A percentile compares a stretch with the other conserved stretches of the same genome.
These are phyloP conservation scores for Solenopsis invicta DNA, from an alignment of 1,140 invertebrate genomes.

Conservation along the genomic window DNA sequence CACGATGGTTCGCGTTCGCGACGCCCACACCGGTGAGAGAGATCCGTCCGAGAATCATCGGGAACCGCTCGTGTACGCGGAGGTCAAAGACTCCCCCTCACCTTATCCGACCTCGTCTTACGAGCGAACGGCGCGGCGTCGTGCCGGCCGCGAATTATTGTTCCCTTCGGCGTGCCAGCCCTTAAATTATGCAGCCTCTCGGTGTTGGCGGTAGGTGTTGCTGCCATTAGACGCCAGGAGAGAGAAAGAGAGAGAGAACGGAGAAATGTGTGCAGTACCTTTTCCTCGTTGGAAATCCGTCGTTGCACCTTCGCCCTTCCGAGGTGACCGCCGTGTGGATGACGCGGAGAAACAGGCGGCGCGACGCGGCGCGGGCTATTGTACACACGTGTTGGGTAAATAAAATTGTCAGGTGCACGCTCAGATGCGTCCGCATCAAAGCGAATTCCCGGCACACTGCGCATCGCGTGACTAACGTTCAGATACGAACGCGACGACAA, in stretches of 20 bases:
- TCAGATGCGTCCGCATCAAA: neutral
- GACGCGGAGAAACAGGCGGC: neutral
- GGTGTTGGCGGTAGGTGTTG: conserved; percentile 29
- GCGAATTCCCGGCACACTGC: neutral
- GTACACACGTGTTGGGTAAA: neutral
- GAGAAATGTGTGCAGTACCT: too few species aligned
- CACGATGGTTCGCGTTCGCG: conserved; percentile 56
- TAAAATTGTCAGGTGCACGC: conserved; percentile 15
- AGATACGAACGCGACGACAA: neutral
- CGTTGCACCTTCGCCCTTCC: conserved; percentile 27
- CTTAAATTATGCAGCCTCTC: conserved; percentile 65
- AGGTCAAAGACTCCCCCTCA: conserved; percentile 75
- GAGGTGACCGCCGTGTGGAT: neutral
- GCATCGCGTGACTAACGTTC: neutral
- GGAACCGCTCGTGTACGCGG: conserved; percentile 50
- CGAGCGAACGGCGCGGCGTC: conserved; percentile 27
- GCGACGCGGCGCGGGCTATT: neutral
- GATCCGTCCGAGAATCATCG: conserved; percentile 43
- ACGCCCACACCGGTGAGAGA: conserved; percentile 68
- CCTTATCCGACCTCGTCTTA: conserved; percentile 58
- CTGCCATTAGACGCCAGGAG: conserved; percentile 17
- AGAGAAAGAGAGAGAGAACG: too few species aligned
- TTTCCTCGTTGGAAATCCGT: neutral
- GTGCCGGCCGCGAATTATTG: conserved; percentile 63
- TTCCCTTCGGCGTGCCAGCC: conserved; percentile 53